Evolutionary conservation across 2,888 invertebrate species (phyloP), one percentile per base, ranked within the genome.

Genomic region (Ethmia dodecea): DNA sequence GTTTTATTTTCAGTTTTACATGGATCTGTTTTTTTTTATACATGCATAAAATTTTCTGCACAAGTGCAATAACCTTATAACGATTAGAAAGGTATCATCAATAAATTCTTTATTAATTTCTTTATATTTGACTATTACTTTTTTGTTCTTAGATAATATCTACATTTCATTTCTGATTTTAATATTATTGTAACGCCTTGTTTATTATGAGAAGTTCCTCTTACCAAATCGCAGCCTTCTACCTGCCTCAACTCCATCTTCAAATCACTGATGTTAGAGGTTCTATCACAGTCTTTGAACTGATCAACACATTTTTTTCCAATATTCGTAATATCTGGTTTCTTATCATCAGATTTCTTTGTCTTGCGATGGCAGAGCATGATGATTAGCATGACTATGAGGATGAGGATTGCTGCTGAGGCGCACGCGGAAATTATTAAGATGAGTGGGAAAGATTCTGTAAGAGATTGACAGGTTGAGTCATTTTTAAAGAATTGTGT

Each of bases 181-280:
- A n/a, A n/a, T n/a, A n/a, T n/a, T n/a, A n/a, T n/a, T n/a, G n/a
- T n/a, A n/a, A n/a, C n/a, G n/a, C n/a, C n/a, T n/a, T n/a, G n/a
- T n/a, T n/a, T n/a, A n/a, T n/a, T n/a, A n/a, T n/a, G n/a, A 24
- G 18, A 13, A n/a, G n/a, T n/a, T n/a, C n/a, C n/a, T 72, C 86
- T 87, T 53, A 90, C 91, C 83, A 89, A 89, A 64, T 93, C 93
- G 71, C 93, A 93, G 20, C 93, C 93, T 40, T 93, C 93, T 31
- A 93, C 92, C 26, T 95, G 95, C 33, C 96, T 88, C 42, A 96
- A 88, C 70, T 97, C 96, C 50, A 95, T 88, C 74, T 97, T 97
- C 61, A 96, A 86, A 74, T 96, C 96, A 49, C 96, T 96, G 52
- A 96, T 95, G 65, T 95, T 95, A 24, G 96, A 96, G 59, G 93